Conservation (phyloP, 2,888 invertebrate species). For the Cryptosula pallasiana region DNA sequence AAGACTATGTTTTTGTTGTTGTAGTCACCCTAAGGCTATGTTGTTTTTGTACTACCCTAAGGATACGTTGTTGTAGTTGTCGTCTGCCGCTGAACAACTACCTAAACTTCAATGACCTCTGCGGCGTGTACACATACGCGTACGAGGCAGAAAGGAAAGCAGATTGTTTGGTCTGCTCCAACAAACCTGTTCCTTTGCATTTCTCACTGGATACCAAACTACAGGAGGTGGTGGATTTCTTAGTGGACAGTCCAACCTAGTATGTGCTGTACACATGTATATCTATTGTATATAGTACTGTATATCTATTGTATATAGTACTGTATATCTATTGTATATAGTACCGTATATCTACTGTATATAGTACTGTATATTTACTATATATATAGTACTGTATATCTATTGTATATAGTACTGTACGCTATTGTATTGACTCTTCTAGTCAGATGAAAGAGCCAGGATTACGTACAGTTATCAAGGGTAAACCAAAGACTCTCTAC, state of each 20-base stretch:
- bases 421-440: conserved; percentile 29
- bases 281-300: not conserved
- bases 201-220: conserved; percentile 61
- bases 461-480: conserved; percentile 66
- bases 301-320: conserved; percentile 17
- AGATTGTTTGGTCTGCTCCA: conserved; percentile 77
- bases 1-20: too few species aligned
- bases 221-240: conserved; percentile 72
- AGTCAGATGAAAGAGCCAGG: conserved; percentile 83
- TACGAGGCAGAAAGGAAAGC: conserved; percentile 82
- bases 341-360: too few species aligned
- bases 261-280: conserved; percentile 36
- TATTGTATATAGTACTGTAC: too few species aligned
- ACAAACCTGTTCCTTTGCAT: conserved; percentile 43
- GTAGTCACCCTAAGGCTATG: too few species aligned
- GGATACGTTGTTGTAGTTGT: too few species aligned
- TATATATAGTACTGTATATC: too few species aligned
- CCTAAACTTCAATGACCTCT: conserved; percentile 90
- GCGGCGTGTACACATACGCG: conserved; percentile 92
- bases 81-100: conserved; percentile 82
- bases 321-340: conserved; percentile 26
- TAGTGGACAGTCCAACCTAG: conserved; percentile 71
- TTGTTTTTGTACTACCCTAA: too few species aligned
- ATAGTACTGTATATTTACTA: too few species aligned
- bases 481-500: conserved; percentile 84